Evolutionary conservation across 1,140 invertebrate genomes (phyloP), one percentile per base, ranked within the genome.

Genomic region (Drosophila orena): DNA sequence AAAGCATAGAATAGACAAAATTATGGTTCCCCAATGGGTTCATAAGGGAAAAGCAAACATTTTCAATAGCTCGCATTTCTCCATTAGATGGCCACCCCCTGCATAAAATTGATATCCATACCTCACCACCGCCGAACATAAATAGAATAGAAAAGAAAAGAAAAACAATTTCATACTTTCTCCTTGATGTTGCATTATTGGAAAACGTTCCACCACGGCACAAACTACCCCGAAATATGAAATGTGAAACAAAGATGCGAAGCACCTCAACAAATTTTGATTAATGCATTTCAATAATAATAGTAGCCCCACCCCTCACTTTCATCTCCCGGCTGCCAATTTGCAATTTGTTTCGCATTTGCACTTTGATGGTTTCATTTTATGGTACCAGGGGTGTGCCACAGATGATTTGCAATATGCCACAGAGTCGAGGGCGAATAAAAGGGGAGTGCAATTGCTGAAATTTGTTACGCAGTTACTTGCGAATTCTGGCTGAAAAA

Each of bases 301-400:
- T 86, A 59, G 53, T 52, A 11, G 1, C 47, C 14, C n/a, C 4
- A 15, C 10, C 27, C 34, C 12, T 34, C 44, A 46, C 54, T 38
- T 76, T 75, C 70, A 64, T 70, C 30, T 71, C 5, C 58, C 54
- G n/a, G 55, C 49, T 76, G 60, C 49, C 77, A 69, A 69, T 77
- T 81, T 64, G 57, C 79, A 83, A 86, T 88, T 86, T 86, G 83
- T 77, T 84, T 89, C 84, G 61, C 84, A 86, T 86, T 86, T 86
- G 83, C 84, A 89, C 79, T 86, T 79, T 83, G 77, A 86, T 86
- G 79, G 74, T 69, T 88, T 83, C 83, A 89, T 89, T 85, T 88
- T 75, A 75, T 77, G 64, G 52, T 68, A 37, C 69, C 50, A 59
- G 40, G 30, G 22, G 55, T 60, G 72, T 62, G 47, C 17, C 47